Conservation (phyloP, 1,140 invertebrate species). For the Drosophila sechellia region DNA sequence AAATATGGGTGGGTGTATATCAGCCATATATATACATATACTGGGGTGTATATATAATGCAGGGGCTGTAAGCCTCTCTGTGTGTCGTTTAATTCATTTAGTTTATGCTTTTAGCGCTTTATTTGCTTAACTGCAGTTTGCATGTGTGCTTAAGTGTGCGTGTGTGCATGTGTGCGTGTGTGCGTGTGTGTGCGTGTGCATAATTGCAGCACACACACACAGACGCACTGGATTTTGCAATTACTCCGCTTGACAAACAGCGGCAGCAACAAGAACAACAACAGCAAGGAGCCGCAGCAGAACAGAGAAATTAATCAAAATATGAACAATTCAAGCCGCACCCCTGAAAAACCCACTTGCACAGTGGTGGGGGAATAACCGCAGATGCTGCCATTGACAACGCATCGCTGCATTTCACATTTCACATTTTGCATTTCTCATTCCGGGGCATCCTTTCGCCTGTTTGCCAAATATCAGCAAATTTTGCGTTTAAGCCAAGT, state of each 20-base stretch:
- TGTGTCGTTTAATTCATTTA: conserved; percentile 70
- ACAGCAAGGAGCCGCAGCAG: conserved; percentile 13
- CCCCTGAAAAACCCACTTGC: neutral
- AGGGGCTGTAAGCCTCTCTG: conserved; percentile 18
- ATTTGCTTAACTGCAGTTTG: conserved; percentile 68
- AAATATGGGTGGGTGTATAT: neutral
- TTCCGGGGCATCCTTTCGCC: conserved; percentile 8
- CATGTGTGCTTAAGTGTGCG: conserved; percentile 16
- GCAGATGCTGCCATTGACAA: conserved; percentile 26
- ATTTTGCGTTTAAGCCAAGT: conserved; percentile 40
- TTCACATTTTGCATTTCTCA: neutral
- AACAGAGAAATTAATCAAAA: conserved; percentile 34
- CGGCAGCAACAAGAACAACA: conserved; percentile 30
- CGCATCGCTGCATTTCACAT: conserved; percentile 7
- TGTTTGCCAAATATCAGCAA: conserved; percentile 34
- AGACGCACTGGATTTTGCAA: conserved; percentile 20
- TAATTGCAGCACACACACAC: conserved; percentile 36
- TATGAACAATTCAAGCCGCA: conserved; percentile 17
- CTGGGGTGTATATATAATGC: neutral
- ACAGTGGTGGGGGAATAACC: conserved; percentile 3
- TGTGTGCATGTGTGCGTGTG: conserved; percentile 17
- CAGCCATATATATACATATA: neutral
- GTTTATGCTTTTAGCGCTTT: conserved; percentile 66
- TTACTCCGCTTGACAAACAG: conserved; percentile 56
- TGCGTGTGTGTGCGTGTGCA: conserved; percentile 23